Conservation (phyloP, 2,113 vertebrate genomes). For the Spilogale gracilis region DNA sequence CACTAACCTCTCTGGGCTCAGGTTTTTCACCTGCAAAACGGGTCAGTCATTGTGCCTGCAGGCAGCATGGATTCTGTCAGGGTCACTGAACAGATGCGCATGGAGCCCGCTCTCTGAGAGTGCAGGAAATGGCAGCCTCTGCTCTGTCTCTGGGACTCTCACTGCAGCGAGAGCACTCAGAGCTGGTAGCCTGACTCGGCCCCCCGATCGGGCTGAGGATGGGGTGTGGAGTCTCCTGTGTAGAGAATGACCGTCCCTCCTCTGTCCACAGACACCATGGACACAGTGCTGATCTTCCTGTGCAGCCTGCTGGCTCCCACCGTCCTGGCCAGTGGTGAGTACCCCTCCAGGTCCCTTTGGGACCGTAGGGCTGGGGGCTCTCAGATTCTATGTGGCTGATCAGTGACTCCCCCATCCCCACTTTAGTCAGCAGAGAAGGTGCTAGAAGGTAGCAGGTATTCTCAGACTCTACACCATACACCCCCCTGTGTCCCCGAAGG, state of each 20-base stretch:
- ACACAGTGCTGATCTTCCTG: constrained; percentile 91
- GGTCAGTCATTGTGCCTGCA: background rate
- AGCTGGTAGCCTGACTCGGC: background rate
- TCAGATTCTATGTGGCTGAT: background rate
- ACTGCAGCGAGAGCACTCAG: rapidly evolving
- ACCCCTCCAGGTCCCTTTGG: background rate
- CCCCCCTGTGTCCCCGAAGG: background rate
- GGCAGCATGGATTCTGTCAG: too few species aligned
- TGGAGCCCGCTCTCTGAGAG: background rate
- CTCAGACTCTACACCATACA: background rate
- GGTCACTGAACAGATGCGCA: rapidly evolving
- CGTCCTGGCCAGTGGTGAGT: constrained; percentile 89
- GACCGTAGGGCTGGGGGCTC: background rate
- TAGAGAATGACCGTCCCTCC: background rate
- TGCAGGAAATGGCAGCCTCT: rapidly evolving
- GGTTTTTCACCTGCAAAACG: background rate
- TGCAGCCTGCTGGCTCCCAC: constrained; percentile 92
- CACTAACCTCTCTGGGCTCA: background rate
- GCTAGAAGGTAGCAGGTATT: background rate
- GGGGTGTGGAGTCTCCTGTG: background rate
- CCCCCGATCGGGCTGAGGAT: background rate
- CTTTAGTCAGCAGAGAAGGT: background rate
- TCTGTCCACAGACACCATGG: constrained; percentile 93
- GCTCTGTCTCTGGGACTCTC: too few species aligned
- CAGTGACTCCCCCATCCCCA: rapidly evolving